Evolutionary conservation across 2,797 vertebrate genomes (phyloP).

Genomic region (Brachyrhaphis roseni): DNA sequence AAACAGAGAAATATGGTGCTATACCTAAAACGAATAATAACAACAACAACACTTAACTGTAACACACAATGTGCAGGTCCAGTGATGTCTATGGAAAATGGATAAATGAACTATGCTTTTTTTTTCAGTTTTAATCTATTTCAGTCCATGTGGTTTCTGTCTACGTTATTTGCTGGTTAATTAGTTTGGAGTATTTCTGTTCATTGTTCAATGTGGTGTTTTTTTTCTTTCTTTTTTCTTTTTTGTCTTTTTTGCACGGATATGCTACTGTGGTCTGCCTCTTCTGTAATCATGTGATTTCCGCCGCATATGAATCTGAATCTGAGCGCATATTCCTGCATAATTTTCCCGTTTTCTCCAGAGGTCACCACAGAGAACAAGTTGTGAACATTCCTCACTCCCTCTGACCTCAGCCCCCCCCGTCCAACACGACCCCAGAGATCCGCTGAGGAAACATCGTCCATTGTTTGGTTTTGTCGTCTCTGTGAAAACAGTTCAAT

Average conservation of each 20-base stretch:
- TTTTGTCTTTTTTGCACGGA: not conserved
- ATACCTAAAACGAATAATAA: not conserved
- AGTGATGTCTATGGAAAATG: not conserved
- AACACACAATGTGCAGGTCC: not conserved
- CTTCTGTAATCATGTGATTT: conserved; percentile 1
- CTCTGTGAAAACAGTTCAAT: conserved; percentile 33
- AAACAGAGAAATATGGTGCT: too few relatives aligned
- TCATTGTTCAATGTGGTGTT: conserved; percentile 20
- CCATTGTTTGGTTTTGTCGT: conserved; percentile 42
- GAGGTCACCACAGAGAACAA: conserved; percentile 16
- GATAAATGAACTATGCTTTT: not conserved
- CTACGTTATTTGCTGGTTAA: not conserved
- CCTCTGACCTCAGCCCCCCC: conserved; percentile 2
- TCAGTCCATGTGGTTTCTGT: not conserved
- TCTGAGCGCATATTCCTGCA: not conserved
- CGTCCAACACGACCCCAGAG: conserved; percentile 24
- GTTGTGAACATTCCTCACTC: conserved; percentile 13
- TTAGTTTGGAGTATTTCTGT: not conserved
- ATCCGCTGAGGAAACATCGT: conserved; percentile 39
- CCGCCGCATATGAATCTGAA: not conserved
- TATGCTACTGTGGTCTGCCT: conserved; percentile 2
- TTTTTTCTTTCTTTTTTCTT: not conserved
- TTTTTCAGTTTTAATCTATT: not conserved
- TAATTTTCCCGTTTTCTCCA: conserved; percentile 27
- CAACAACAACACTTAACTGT: not conserved